Conservation (phyloP, 2,888 invertebrate species). For the Notodonta ziczac region DNA sequence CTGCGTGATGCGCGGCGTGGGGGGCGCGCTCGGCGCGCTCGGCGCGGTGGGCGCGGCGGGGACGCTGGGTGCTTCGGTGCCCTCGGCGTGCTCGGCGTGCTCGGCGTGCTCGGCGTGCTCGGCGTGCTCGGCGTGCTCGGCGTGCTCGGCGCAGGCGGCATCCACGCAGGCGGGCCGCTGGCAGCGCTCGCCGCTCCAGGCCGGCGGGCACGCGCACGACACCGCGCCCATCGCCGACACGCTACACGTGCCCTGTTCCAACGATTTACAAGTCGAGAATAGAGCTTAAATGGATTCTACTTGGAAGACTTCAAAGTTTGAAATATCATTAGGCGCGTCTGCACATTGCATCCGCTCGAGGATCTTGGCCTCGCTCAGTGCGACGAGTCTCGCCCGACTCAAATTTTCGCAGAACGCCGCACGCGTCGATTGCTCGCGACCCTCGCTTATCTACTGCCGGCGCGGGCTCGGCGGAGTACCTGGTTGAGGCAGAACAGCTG, state of each 20-base stretch:
- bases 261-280: background rate
- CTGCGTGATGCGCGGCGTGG: background rate
- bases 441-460: no score
- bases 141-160: constrained; percentile 81
- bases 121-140: constrained; percentile 79
- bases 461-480: constrained; percentile 31
- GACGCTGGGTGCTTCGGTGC: background rate
- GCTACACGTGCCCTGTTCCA: constrained; percentile 56
- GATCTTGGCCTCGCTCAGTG: no score
- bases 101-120: constrained; percentile 59
- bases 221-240: constrained; percentile 56
- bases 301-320: no score
- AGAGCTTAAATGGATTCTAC: no score
- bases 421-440: no score
- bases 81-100: constrained; percentile 54
- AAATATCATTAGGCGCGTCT: background rate
- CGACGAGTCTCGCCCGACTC: no score
- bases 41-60: constrained; percentile 1
- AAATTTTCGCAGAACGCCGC: no score
- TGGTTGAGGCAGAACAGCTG: constrained; percentile 59
- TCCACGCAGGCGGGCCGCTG: constrained; percentile 87
- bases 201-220: constrained; percentile 86
- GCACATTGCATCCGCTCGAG: no score
- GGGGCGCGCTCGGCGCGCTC: background rate
- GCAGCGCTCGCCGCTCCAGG: constrained; percentile 88